Evolutionary conservation across 2,888 invertebrate species (phyloP).

Genomic region (Sesamia inferens): DNA sequence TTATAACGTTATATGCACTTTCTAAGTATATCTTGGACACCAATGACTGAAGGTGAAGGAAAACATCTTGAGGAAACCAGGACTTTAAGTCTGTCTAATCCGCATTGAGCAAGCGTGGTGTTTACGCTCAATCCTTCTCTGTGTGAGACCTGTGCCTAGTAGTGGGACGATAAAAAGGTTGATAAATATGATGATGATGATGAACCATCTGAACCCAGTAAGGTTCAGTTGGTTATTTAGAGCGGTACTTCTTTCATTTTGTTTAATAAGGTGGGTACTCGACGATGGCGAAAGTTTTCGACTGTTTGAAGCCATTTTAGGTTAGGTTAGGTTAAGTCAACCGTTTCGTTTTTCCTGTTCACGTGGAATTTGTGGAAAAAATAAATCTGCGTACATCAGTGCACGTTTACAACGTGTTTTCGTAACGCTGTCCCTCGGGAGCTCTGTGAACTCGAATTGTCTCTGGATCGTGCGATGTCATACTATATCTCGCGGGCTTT

Average conservation of each 20-base stretch:
- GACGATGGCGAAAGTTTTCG: neutral
- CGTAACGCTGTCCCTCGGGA: constrained; percentile 31
- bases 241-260: constrained; percentile 1
- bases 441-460: constrained; percentile 13
- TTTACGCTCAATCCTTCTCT: too few species aligned
- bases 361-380: constrained; percentile 9
- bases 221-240: constrained; percentile 6
- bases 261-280: neutral
- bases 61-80: too few species aligned
- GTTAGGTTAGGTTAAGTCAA: constrained; percentile 17
- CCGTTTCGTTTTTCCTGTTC: constrained; percentile 32
- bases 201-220: too few species aligned
- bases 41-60: too few species aligned
- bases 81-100: too few species aligned
- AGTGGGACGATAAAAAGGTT: too few species aligned
- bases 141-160: too few species aligned
- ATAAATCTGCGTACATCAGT: constrained; percentile 20
- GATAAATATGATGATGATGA: too few species aligned
- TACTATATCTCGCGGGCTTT: neutral
- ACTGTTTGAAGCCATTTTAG: neutral
- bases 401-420: constrained; percentile 36
- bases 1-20: too few species aligned
- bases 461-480: neutral
- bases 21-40: too few species aligned
- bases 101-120: too few species aligned